phyloP scores from a whole-genome alignment of 2,797 vertebrate species.

The Chloroceryle amazona region DNA sequence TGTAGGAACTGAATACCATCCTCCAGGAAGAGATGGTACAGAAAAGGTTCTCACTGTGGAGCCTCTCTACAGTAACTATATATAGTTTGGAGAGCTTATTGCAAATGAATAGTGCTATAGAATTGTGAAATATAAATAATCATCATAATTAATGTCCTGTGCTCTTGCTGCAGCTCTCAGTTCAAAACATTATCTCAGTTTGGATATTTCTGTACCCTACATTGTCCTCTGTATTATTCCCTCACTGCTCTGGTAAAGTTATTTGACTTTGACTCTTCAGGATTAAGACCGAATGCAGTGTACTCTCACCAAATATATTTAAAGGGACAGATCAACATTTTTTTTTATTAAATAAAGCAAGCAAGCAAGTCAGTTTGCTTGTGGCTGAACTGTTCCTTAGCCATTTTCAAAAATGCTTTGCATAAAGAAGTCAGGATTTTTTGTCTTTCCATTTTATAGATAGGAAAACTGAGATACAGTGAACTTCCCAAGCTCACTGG shows the following conservation, averaged over 20 bases:
- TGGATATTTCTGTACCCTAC: neutral
- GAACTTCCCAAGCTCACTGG: neutral
- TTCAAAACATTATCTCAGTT: constrained; percentile 4
- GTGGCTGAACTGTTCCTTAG: neutral
- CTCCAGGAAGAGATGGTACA: neutral
- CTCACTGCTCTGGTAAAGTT: neutral
- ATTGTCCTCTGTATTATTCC: neutral
- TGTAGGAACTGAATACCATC: neutral
- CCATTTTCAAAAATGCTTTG: neutral
- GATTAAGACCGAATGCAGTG: neutral
- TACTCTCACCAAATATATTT: neutral
- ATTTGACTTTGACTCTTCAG: neutral
- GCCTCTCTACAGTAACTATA: neutral
- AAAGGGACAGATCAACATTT: neutral
- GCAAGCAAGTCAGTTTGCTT: too few relatives aligned
- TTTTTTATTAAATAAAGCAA: neutral
- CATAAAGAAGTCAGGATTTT: neutral
- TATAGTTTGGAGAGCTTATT: constrained; percentile 8
- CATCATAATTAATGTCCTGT: neutral
- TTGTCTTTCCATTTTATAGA: fast-evolving
- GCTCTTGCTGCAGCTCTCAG: neutral
- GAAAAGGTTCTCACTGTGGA: neutral
- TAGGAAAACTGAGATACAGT: neutral
- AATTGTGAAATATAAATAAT: constrained; percentile 42
- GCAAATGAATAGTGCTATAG: constrained; percentile 1